phyloP scores from a whole-genome alignment of 2,888 invertebrate species.

The Saturnia pavonia region DNA sequence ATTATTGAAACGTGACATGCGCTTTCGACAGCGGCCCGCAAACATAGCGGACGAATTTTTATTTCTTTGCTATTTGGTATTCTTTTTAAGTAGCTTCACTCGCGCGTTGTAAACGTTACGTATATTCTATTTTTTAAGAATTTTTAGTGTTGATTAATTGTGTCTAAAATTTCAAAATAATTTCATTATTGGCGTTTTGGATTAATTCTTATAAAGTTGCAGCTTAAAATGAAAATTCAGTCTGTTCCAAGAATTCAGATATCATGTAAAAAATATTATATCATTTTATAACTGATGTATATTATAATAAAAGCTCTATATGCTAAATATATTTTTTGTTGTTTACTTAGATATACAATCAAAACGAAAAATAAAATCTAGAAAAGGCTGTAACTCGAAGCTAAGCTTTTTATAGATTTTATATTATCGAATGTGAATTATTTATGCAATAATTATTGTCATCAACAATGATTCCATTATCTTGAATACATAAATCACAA shows the following conservation, averaged over 20 bases:
- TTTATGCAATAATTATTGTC: slow-evolving; percentile 78
- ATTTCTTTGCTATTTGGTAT: no score
- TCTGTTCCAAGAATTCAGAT: not conserved
- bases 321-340: not conserved
- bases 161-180: not conserved
- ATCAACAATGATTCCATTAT: slow-evolving; percentile 56
- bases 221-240: not conserved
- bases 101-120: no score
- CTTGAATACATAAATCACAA: slow-evolving; percentile 41
- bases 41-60: no score
- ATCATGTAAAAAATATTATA: not conserved
- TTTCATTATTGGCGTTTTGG: not conserved
- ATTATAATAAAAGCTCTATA: no score
- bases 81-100: no score
- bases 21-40: no score
- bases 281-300: not conserved
- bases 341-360: not conserved
- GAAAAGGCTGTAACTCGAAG: slow-evolving; percentile 29
- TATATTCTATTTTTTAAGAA: no score
- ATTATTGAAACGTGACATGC: no score
- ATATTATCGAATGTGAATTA: slow-evolving; percentile 68
- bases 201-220: not conserved
- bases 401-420: slow-evolving; percentile 68
- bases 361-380: slow-evolving; percentile 27
- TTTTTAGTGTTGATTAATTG: not conserved